phyloP scores from a whole-genome alignment of 1,140 invertebrate genomes.

The Paraescarpia echinospica region DNA sequence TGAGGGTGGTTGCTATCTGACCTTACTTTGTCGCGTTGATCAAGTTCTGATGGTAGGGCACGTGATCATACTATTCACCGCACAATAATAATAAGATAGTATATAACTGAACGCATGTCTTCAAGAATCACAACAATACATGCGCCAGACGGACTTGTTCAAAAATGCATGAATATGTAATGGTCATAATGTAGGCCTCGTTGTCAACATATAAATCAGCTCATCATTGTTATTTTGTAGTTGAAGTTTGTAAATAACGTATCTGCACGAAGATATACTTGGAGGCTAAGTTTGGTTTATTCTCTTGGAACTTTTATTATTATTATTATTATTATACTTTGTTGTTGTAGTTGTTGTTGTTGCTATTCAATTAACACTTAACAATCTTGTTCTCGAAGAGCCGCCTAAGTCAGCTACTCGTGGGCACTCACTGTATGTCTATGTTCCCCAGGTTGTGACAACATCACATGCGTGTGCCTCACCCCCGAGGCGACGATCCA shows the following conservation, averaged over 20 bases:
- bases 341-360: neutral
- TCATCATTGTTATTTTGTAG: too few relatives aligned
- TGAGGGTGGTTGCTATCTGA: too few relatives aligned
- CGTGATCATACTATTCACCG: neutral
- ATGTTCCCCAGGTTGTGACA: constrained; percentile 65
- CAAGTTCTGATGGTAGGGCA: neutral
- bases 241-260: too few relatives aligned
- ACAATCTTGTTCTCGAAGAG: neutral
- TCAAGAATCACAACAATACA: neutral
- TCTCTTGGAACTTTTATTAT: too few relatives aligned
- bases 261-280: too few relatives aligned
- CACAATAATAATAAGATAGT: neutral
- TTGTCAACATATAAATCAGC: neutral
- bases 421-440: constrained; percentile 9
- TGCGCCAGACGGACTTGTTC: neutral
- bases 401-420: neutral
- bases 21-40: neutral
- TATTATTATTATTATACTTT: neutral
- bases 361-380: neutral
- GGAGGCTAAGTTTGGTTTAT: too few relatives aligned
- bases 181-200: neutral
- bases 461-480: constrained; percentile 71
- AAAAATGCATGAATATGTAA: neutral
- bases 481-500: constrained; percentile 65
- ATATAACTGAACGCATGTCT: neutral